Evolutionary conservation across 2,113 vertebrate genomes (phyloP), one percentile per base, ranked within the genome.

Genomic region (Suricata suricatta): DNA sequence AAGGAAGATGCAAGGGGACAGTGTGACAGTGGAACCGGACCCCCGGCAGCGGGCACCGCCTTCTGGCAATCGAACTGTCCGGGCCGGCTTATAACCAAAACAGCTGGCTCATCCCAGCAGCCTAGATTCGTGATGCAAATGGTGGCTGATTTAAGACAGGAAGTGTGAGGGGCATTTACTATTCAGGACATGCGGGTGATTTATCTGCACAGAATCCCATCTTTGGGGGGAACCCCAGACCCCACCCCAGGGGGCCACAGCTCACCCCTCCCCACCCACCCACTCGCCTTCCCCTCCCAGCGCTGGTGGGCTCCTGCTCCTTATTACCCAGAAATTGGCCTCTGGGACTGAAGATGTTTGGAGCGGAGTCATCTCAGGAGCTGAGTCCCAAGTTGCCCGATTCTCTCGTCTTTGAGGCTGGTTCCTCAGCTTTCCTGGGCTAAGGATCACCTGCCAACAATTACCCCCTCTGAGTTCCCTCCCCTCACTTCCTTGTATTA

Each of bases 1-100:
- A 44, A 50, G 27, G 79, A 13, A 25, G 57, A 6, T 1, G 1
- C 25, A 33, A 7, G 7, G 38, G 33, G 2, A 2, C 81, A 0
- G 0, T 10, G 14, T 10, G 33, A 35, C 16, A 47, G 83, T 12
- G 5, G 76, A 50, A 33, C 7, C 1, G 1, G 19, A 3, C 72
- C 4, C 11, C 25, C 23, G 9, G 86, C 47, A 0, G 1, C n/a
- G 16, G 12, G 31, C 64, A 8, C 66, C 71, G 31, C 41, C 0
- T 31, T 12, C 57, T 60, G 57, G 15, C 15, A 54, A 54, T 54
- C 15, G 13, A 41, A 8, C 9, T 0, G 7, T 17, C 10, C 1
- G 1, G 71, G 35, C 71, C 23, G 1, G 35, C 19, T 23, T 10
- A 17, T n/a, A 21, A 21, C n/a, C n/a, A 11, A 19, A 23, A 9